Evolutionary conservation across 2,888 invertebrate genomes (phyloP), one percentile per base, ranked within the genome.

Genomic region (Vanessa cardui): DNA sequence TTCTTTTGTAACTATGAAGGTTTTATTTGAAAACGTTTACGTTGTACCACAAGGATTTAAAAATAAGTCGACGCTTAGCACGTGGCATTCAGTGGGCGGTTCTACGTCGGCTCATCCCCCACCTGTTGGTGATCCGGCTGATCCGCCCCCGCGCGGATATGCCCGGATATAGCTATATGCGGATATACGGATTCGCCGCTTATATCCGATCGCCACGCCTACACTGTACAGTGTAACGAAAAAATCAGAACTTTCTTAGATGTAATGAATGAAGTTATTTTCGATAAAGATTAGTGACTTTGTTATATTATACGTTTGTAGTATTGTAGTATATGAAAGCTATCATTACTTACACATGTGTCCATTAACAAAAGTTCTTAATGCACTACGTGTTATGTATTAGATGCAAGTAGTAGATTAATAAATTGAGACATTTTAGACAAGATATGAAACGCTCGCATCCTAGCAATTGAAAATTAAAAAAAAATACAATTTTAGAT

Each of bases 41-140:
- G 18, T 18, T 18, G 18, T 5, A 56, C 26, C 1, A 18, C 4
- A 56, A 6, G 39, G 56, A 18, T 56, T 56, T 18, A 56, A 39
- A 54, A 54, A 54, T 54, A 54, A 68, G 61, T 58, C 33, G 26
- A 20, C 21, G 18, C 12, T 60, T 44, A 59, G 39, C 91, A 90
- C 91, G 91, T 91, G 90, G 66, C 66, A 72, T 56, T 56, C 56
- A 18, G 89, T 88, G 92, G 92, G 92, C 92, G 92, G 84, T 84
- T 86, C 87, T 80, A 73, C 60, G 69, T 69, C 83, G 87, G 91
- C 90, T 93, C 92, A 93, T 93, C 93, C 93, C 86, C 89, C 89
- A 93, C 93, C 92, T 93, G 93, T 93, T 92, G 92, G 82, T 87
- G 78, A 92, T 93, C 92, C 90, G 86, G 79, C 86, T 87, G 88